Conservation (phyloP, 2,888 invertebrate genomes). For the Polydesmus complanatus region DNA sequence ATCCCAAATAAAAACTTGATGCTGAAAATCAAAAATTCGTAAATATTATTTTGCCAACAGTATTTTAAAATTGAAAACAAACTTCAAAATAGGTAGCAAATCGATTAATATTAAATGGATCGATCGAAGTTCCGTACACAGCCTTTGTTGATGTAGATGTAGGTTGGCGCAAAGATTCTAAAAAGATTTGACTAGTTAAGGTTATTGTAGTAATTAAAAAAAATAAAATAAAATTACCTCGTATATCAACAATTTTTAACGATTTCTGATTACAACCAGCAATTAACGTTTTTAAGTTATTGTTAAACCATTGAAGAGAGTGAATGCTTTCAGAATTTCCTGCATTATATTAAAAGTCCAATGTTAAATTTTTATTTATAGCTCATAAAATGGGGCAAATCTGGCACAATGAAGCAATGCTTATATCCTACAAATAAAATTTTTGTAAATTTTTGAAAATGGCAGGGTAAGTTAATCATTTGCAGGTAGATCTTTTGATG, state of each 20-base stretch:
- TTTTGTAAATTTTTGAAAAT: no score
- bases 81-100: constrained; percentile 66
- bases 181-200: background rate
- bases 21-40: constrained; percentile 28
- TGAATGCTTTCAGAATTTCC: constrained; percentile 71
- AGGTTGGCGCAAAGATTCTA: background rate
- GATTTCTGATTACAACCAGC: constrained; percentile 83
- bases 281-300: constrained; percentile 56
- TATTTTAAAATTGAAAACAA: background rate
- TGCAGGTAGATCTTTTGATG: no score
- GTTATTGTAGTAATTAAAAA: background rate
- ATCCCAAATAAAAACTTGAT: constrained; percentile 76
- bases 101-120: constrained; percentile 61
- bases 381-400: no score
- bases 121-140: constrained; percentile 66
- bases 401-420: no score
- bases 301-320: constrained; percentile 69
- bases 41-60: constrained; percentile 2
- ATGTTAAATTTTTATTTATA: background rate
- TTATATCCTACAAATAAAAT: no score
- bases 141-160: constrained; percentile 53
- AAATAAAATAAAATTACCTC: constrained; percentile 46
- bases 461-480: no score
- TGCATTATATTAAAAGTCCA: constrained; percentile 18
- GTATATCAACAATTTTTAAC: constrained; percentile 73